A percentile compares a stretch with the other conserved stretches of the same genome.
Conservation (phyloP, 2,888 invertebrate genomes). For the Ganaspis brasiliensis region DNA sequence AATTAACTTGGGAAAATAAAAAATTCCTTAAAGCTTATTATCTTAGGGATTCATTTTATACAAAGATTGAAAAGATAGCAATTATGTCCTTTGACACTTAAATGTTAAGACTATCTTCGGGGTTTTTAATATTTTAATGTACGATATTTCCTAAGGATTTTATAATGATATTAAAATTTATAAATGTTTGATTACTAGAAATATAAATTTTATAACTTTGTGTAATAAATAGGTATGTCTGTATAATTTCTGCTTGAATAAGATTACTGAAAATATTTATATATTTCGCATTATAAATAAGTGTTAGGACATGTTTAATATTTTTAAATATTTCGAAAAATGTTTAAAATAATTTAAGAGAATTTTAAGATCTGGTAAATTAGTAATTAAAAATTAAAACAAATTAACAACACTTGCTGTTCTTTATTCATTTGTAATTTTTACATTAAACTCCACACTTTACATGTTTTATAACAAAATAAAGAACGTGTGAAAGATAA, state of each 20-base stretch:
- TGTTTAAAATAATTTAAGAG: no score
- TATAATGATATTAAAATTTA: no score
- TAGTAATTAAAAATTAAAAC: neutral
- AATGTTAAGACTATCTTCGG: neutral
- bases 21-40: neutral
- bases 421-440: slow-evolving; percentile 6
- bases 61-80: neutral
- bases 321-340: no score
- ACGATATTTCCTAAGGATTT: neutral
- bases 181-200: no score
- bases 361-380: neutral
- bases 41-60: no score
- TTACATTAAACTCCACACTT: neutral
- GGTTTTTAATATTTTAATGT: neutral
- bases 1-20: neutral
- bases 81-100: neutral
- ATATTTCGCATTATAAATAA: no score
- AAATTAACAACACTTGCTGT: neutral
- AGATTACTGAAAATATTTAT: no score
- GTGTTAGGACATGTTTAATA: no score
- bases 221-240: no score
- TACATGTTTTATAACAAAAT: slow-evolving; percentile 3
- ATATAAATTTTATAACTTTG: no score
- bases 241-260: no score
- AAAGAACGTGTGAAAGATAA: neutral